Evolutionary conservation across 1,140 invertebrate genomes (phyloP).

Genomic region (Phymorhynchus buccinoides): DNA sequence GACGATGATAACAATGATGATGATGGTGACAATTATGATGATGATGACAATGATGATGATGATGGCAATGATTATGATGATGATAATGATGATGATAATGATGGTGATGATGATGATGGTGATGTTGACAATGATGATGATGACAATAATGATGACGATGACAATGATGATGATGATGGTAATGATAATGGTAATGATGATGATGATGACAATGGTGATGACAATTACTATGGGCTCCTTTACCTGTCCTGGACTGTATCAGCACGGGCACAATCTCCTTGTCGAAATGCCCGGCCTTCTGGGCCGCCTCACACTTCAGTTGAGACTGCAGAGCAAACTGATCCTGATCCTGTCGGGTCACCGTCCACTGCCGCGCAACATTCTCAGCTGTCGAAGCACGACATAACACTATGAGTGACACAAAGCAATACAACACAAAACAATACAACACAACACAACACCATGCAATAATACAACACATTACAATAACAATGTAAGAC

Average conservation of each 20-base stretch:
- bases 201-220: neutral
- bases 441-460: neutral
- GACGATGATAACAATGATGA: too few relatives aligned
- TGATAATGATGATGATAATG: too few relatives aligned
- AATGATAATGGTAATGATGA: too few relatives aligned
- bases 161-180: too few relatives aligned
- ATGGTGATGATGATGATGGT: too few relatives aligned
- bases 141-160: too few relatives aligned
- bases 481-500: too few relatives aligned
- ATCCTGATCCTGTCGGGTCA: conserved; percentile 85
- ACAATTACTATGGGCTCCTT: neutral
- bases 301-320: conserved; percentile 79
- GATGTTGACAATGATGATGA: too few relatives aligned
- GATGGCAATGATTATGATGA: too few relatives aligned
- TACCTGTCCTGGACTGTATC: conserved; percentile 66
- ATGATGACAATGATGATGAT: too few relatives aligned
- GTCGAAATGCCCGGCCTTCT: conserved; percentile 80
- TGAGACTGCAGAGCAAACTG: conserved; percentile 83
- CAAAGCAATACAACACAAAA: neutral
- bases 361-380: conserved; percentile 81
- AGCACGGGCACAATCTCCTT: conserved; percentile 71
- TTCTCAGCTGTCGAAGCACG: conserved; percentile 79
- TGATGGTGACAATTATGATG: too few relatives aligned
- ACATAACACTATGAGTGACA: neutral
- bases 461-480: neutral